Evolutionary conservation across 2,888 invertebrate genomes (phyloP).

Genomic region (Entomobrya multifasciata): DNA sequence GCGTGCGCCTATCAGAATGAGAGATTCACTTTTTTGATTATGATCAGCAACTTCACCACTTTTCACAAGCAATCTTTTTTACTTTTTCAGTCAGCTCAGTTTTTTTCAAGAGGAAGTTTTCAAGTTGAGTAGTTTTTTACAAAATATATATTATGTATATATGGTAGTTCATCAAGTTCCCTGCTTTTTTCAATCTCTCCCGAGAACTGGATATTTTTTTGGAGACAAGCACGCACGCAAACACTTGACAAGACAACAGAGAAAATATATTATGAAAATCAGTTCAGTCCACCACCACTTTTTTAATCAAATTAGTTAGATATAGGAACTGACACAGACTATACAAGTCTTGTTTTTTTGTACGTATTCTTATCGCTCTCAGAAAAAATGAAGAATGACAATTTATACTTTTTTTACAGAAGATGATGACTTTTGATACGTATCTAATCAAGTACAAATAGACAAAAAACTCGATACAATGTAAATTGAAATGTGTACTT

Average conservation of each 20-base stretch:
- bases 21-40: slow-evolving; percentile 47
- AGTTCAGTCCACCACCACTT: neutral
- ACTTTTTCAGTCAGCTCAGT: slow-evolving; percentile 21
- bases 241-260: slow-evolving; percentile 55
- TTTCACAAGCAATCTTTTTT: slow-evolving; percentile 11
- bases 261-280: slow-evolving; percentile 55
- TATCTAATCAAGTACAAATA: slow-evolving; percentile 53
- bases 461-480: slow-evolving; percentile 13
- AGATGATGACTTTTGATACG: slow-evolving; percentile 29
- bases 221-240: slow-evolving; percentile 48
- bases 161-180: neutral
- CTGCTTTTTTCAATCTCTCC: too few relatives aligned
- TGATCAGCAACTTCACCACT: slow-evolving; percentile 58
- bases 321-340: too few relatives aligned
- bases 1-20: slow-evolving; percentile 51
- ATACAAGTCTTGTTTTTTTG: slow-evolving; percentile 18
- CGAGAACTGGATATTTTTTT: too few relatives aligned
- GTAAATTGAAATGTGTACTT: neutral
- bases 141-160: neutral
- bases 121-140: slow-evolving; percentile 32
- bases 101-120: slow-evolving; percentile 41
- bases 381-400: neutral
- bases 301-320: slow-evolving; percentile 40
- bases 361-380: slow-evolving; percentile 51
- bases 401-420: neutral